These are phyloP conservation scores for Cynocephalus volans DNA, from an alignment of 2,113 vertebrate species.

Conservation along the genomic window DNA sequence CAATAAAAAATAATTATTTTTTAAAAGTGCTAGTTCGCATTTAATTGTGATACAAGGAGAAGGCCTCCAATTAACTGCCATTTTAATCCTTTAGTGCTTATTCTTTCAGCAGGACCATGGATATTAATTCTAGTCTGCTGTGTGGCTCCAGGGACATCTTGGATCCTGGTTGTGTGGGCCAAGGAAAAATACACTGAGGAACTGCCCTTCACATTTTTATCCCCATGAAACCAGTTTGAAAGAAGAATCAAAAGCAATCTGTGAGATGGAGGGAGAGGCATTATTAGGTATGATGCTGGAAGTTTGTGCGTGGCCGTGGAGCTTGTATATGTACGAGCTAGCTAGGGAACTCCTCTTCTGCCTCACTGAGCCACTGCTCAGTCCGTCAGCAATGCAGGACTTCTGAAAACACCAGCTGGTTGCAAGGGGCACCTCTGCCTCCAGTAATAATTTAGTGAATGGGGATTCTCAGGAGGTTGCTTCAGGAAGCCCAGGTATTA, in stretches of 20 bases:
- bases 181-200: not conserved
- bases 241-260: not conserved
- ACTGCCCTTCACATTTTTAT: not conserved
- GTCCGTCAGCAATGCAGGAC: not conserved
- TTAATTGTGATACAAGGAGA: slow-evolving; percentile 19
- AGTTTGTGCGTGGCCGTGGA: not conserved
- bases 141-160: not conserved
- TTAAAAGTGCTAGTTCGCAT: not conserved
- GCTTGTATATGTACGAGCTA: not conserved
- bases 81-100: not conserved
- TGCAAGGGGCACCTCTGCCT: not conserved
- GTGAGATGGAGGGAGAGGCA: slow-evolving; percentile 27
- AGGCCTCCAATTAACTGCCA: not conserved
- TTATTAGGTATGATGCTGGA: not conserved
- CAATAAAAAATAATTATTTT: too few species aligned
- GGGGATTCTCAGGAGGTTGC: not conserved
- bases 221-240: not conserved
- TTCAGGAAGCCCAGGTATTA: not conserved
- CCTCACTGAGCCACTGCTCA: not conserved
- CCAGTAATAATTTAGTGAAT: not conserved
- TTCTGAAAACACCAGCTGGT: not conserved
- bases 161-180: not conserved
- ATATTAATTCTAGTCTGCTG: not conserved
- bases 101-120: not conserved
- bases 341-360: not conserved